Evolutionary conservation across 2,888 invertebrate genomes (phyloP), one percentile per base, ranked within the genome.

Genomic region (Meta bourneti): DNA sequence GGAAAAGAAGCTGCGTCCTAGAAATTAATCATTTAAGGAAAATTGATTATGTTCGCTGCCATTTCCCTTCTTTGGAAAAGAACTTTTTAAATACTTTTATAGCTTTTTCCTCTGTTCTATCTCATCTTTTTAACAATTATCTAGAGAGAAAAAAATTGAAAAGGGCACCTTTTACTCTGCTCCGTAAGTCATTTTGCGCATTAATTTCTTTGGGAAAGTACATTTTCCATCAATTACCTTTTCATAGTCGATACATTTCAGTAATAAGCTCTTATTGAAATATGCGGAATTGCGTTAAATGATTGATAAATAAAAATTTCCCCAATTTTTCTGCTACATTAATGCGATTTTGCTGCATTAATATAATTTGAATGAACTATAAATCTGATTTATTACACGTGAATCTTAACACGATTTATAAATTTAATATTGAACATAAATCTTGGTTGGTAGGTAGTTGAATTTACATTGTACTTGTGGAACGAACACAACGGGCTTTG

Each of bases 11-110:
- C 61, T 52, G 52, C 16, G 9, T 19, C 74, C 34, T 80, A 48
- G 54, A 84, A 84, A 84, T 84, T 34, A 84, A 84, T 84, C 84
- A 77, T 85, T 85, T 69, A 77, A 61, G 8, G 77, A 69, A 85
- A 77, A 85, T 77, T 77, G 69, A 85, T 85, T 69, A 85, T 85
- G 49, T 51, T 49, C 69, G n/a, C n/a, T 52, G 16, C 61, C 34
- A 77, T 75, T 75, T 84, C 11, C 16, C 19, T 61, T 61, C 54
- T 16, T 16, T 61, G 13, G 13, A 9, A 20, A 71, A 72, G 48
- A 71, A 72, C n/a, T 48, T 69, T 69, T 69, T 70, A 20, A 48
- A 34, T 7, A 69, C 48, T 13, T 70, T 16, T 34, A 13, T n/a
- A 34, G 1, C 9, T 70, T 80, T 80, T 8, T 9, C 7, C 19